Evolutionary conservation across 2,888 invertebrate species (phyloP), one percentile per base, ranked within the genome.

Genomic region (Malthinus flaveolus): DNA sequence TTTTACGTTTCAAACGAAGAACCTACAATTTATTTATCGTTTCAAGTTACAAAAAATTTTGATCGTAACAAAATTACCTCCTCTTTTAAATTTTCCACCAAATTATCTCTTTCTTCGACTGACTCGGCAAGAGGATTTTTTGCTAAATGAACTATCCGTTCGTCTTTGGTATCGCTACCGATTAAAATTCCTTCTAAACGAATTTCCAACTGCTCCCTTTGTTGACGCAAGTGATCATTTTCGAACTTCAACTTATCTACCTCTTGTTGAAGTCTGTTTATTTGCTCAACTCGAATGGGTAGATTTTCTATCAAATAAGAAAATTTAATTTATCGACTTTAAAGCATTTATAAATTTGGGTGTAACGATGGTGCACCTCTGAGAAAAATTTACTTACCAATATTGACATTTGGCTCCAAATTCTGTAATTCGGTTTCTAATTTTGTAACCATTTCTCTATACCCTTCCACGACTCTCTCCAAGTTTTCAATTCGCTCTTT

Each of bases 61-160:
- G 3, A 13, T n/a, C n/a, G n/a, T n/a, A 47, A n/a, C 9, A 10
- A 8, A 34, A 47, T 50, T 39, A 86, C 87, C 82, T 91, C 90
- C 54, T 87, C 85, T 65, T 89, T 85, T 1, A 92, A 81, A 49
- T 87, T 84, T 67, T 88, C 87, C 31, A 91, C 77, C 64, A 89
- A 85, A 33, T 84, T 81, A 56, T 87, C 85, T 8, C 86, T 81
- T 71, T 87, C 83, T 59, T 86, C 83, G 49, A 88, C 83, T 0
- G 88, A 89, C 62, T 85, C 82, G 0, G 87, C 81, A 0, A 90
- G 83, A 0, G 93, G 93, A 78, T 94, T 94, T 65, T 88, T 84
- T 7, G 82, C 81, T 42, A 87, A 79, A 71, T 91, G 91, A 1
- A 90, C 75, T 36, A 89, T 73, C 48, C 73, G 68, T 7, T 75